Evolutionary conservation across 1,140 invertebrate genomes (phyloP).

Genomic region (Drosophila pallidifrons): DNA sequence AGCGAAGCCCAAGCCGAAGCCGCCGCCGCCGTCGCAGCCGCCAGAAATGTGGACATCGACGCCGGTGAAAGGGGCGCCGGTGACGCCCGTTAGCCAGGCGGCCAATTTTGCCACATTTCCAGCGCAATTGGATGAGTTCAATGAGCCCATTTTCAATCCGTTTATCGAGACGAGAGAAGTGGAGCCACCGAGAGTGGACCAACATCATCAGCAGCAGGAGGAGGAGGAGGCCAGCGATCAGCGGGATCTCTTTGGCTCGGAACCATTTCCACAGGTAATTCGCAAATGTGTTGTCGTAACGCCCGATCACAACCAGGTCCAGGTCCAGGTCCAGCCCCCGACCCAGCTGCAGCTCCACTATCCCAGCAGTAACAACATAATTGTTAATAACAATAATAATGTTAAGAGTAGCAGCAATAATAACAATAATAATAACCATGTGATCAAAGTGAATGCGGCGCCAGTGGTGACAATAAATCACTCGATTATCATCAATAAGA

Average conservation of each 20-base stretch:
- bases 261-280: slow-evolving; percentile 86
- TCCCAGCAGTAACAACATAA: slow-evolving; percentile 46
- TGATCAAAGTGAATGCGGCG: slow-evolving; percentile 58
- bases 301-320: slow-evolving; percentile 46
- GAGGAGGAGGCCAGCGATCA: slow-evolving; percentile 29
- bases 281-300: slow-evolving; percentile 65
- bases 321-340: slow-evolving; percentile 31
- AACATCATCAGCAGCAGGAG: slow-evolving; percentile 45
- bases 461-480: slow-evolving; percentile 82
- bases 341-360: slow-evolving; percentile 60
- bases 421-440: slow-evolving; percentile 58
- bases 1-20: neutral
- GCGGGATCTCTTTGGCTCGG: slow-evolving; percentile 86
- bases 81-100: slow-evolving; percentile 15
- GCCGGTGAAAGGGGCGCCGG: slow-evolving; percentile 59
- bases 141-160: slow-evolving; percentile 84
- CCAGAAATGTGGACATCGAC: slow-evolving; percentile 80
- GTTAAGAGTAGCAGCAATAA: slow-evolving; percentile 15
- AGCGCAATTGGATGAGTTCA: slow-evolving; percentile 76
- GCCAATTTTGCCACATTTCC: slow-evolving; percentile 74
- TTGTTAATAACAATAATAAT: slow-evolving; percentile 47
- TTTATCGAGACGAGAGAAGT: slow-evolving; percentile 49
- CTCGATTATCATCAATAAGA: slow-evolving; percentile 84
- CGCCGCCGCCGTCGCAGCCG: slow-evolving; percentile 11
- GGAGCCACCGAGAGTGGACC: neutral